Percentiles rank a stretch among this genome's conserved stretches.
Evolutionary conservation across 1,140 invertebrate genomes (phyloP).

Genomic region (Neodiprion pinetum): DNA sequence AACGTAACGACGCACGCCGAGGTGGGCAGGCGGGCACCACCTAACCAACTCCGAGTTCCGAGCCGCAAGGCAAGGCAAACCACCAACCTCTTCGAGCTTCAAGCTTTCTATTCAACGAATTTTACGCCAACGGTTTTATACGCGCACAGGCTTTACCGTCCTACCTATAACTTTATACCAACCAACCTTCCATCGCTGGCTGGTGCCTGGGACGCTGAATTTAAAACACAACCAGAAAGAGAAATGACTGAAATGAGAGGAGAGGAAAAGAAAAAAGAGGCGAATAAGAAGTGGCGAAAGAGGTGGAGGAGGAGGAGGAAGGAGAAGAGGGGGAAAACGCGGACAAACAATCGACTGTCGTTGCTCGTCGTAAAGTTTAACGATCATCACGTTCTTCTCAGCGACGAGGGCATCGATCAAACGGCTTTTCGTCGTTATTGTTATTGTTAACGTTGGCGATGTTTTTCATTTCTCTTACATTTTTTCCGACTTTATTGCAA

Average conservation of each 20-base stretch:
- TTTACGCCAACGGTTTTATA: constrained; percentile 4
- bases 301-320: neutral
- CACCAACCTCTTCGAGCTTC: neutral
- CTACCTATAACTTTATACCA: too few species aligned
- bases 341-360: constrained; percentile 1
- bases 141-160: neutral
- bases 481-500: neutral
- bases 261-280: neutral
- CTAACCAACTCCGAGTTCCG: neutral
- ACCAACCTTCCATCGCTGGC: neutral
- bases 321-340: neutral
- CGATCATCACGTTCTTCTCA: neutral
- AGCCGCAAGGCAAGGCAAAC: neutral
- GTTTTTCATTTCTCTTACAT: neutral
- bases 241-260: neutral
- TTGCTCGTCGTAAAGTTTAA: neutral
- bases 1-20: neutral
- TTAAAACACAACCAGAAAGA: neutral
- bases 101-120: constrained; percentile 1
- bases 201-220: neutral
- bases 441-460: neutral
- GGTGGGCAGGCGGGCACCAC: neutral
- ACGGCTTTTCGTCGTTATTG: neutral
- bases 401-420: neutral
- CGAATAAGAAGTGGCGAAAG: neutral